Base-by-base conservation (phyloP, 2,797 vertebrate species). In the Kryptopterus vitreolus region DNA sequence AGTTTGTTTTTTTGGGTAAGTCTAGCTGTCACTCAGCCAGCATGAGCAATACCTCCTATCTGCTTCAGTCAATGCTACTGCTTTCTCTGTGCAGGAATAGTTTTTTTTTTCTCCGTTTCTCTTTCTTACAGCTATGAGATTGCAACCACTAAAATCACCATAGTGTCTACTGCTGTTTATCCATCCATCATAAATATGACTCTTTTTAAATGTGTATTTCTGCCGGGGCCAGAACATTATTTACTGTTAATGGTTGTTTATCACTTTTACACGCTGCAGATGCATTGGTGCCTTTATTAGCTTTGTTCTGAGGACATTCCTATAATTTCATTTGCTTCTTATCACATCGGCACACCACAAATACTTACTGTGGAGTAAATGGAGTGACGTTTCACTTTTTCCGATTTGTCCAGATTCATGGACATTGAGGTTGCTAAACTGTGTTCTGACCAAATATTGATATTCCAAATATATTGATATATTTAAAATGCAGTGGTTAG, bases 21-120 rank as follows among this genome's bases (percentile, higher is more conserved):
- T 43, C 13, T 26, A 58, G 71, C n/a, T 74, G 55, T 74, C 71
- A 58, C 22, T 58, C 53, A 58, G 53, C n/a, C 70, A 58, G 71
- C 35, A 16, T 74, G 53, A 74, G 53, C 33, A 58, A 43, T 24
- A 5, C 71, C 53, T 43, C 33, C 33, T 72, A 53, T 55, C 70
- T 58, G 22, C 53, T 58, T 58, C 33, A 26, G 6, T 57, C 22
- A 35, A 26, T 58, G 35, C 22, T 24, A 6, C 15, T 43, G 22
- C 5, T 73, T 73, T 58, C n/a, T 58, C 33, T 73, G 26, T 11
- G 22, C 53, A 74, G 53, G n/a, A 33, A 22, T 43, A 10, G 10
- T 8, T 13, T 1, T 11, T 35, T 72, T 26, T 73, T 3, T n/a
- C 38, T 43, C 8, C 38, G n/a, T n/a, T n/a, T 11, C 8, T 58